A percentile compares a stretch with the other conserved stretches of the same genome.
Conservation (phyloP, 2,888 invertebrate species). For the Cremastobaeus sp. region DNA sequence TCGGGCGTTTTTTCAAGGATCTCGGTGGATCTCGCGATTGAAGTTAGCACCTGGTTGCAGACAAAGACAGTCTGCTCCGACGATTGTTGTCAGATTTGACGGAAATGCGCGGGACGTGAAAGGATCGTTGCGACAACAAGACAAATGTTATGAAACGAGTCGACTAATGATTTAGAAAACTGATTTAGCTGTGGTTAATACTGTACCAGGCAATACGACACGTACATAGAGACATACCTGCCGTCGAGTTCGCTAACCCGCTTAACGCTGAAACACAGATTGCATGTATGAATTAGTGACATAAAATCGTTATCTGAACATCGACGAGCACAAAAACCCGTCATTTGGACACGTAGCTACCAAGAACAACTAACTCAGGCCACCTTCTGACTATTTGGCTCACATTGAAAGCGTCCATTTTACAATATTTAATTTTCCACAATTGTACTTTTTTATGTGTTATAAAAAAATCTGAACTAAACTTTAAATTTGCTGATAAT, state of each 20-base stretch:
- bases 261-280: conserved; percentile 79
- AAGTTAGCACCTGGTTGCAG: conserved; percentile 34
- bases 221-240: conserved; percentile 80
- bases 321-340: background rate
- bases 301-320: conserved; percentile 27
- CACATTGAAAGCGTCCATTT: too few relatives aligned
- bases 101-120: conserved; percentile 6
- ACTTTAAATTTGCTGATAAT: too few relatives aligned
- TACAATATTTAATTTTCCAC: too few relatives aligned
- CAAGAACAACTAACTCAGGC: too few relatives aligned
- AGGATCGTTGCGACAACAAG: conserved; percentile 36
- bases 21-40: background rate
- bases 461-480: too few relatives aligned
- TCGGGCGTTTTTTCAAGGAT: too few relatives aligned
- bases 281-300: conserved; percentile 53
- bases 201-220: conserved; percentile 78
- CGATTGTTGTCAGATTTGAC: conserved; percentile 8
- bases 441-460: too few relatives aligned
- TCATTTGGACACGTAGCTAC: too few relatives aligned
- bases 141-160: conserved; percentile 45
- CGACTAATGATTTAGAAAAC: conserved; percentile 61
- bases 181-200: conserved; percentile 78
- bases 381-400: too few relatives aligned
- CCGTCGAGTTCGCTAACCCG: conserved; percentile 79
- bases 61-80: conserved; percentile 18